Evolutionary conservation across 2,797 vertebrate genomes (phyloP).

Genomic region (Oreonectes daqikongensis): DNA sequence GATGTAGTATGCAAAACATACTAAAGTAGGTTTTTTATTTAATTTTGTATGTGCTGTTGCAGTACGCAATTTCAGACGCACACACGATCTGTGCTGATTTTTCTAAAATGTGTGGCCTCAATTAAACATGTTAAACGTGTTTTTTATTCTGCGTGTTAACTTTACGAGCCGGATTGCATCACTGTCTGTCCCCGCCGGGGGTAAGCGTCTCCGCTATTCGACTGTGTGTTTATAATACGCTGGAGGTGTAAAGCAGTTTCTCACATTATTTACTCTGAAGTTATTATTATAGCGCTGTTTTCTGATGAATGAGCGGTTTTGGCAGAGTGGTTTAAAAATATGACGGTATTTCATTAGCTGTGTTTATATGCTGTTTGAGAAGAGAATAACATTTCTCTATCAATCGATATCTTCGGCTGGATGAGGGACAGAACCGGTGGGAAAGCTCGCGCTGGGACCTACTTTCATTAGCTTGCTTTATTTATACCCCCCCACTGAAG

Average conservation of each 20-base stretch:
- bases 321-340: background rate
- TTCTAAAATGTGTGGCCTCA: background rate
- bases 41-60: no score
- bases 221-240: background rate
- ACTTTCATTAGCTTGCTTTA: background rate
- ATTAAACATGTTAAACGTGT: background rate
- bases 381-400: constrained; percentile 6
- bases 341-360: background rate
- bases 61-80: background rate
- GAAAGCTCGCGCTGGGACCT: background rate
- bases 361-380: constrained; percentile 28
- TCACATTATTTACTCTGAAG: background rate
- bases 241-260: background rate
- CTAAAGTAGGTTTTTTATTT: no score
- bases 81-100: background rate
- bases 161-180: background rate
- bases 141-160: background rate
- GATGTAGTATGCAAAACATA: no score
- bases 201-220: background rate
- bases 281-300: background rate
- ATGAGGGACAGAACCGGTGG: background rate
- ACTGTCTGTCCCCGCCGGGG: background rate
- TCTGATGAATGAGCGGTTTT: background rate
- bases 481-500: background rate
- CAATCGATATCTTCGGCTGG: background rate